Conservation (phyloP, 2,888 invertebrate genomes). For the Rapana venosa region DNA sequence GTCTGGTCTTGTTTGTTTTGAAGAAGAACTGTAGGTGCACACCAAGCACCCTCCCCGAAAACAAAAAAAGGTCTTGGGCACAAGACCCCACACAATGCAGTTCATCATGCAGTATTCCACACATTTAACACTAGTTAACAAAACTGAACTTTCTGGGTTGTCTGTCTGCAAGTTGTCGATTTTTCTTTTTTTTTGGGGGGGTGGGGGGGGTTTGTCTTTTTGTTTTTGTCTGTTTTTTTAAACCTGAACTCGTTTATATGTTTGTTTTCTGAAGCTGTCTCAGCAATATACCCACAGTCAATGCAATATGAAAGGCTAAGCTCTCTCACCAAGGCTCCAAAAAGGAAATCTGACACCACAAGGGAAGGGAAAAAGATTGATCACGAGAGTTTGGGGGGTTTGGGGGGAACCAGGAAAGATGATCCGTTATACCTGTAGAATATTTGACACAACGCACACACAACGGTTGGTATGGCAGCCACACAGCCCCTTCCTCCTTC, state of each 20-base stretch:
- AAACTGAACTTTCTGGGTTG: neutral
- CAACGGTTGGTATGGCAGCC: conserved; percentile 20
- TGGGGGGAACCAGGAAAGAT: neutral
- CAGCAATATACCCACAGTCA: conserved; percentile 34
- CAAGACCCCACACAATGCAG: conserved; percentile 17
- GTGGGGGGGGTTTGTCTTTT: no score
- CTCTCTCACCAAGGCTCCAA: conserved; percentile 40
- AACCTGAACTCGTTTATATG: neutral
- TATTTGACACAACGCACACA: conserved; percentile 29
- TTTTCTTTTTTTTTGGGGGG: no score
- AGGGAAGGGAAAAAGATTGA: conserved; percentile 32
- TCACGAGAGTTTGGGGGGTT: neutral
- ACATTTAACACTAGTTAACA: conserved; percentile 9
- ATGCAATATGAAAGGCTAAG: conserved; percentile 30
- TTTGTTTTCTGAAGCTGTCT: neutral
- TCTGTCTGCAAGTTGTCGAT: neutral
- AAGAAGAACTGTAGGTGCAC: conserved; percentile 15
- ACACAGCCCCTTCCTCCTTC: neutral
- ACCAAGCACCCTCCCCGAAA: neutral
- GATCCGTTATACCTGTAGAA: conserved; percentile 22
- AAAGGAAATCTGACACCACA: conserved; percentile 30
- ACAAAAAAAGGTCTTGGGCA: conserved; percentile 9
- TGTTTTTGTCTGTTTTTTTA: neutral
- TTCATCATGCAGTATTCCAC: conserved; percentile 5
- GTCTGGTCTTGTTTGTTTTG: neutral